Base-by-base conservation (phyloP, 2,113 vertebrate species). In the Spea bombifrons region DNA sequence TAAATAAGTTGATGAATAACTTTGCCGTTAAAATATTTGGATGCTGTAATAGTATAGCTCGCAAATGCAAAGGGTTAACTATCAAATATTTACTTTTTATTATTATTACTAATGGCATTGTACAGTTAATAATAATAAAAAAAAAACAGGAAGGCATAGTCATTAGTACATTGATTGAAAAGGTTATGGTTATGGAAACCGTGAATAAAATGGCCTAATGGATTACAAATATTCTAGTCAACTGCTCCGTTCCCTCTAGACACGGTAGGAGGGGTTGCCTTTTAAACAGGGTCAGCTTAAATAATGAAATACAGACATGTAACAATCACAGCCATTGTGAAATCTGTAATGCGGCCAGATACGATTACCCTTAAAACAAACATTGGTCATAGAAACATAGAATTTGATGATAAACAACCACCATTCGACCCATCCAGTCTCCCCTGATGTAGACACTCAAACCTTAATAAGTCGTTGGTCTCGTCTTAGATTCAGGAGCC, bases 261-360 rank as follows among this genome's bases (percentile, higher is more conserved):
- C 45, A 13, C 63, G 52, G 52, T 53, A 75, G 73, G 17, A 52
- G 59, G 30, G 73, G 17, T 17, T 64, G 17, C 16, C 17, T 5
- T 49, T 8, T 59, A 50, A 47, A 61, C n/a, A 63, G 15, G 15
- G 46, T 59, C 10, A 5, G 55, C 46, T 74, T 9, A 50, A 9
- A 67, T 67, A 67, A 67, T 47, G 66, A 46, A 13, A 67, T 10
- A 43, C 66, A 67, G 46, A 74, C 9, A 64, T 66, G 73, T 50
- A 75, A 66, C 61, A 66, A 66, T 53, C 73, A 44, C 10, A 5
- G n/a, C 45, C 45, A 30, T 74, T 59, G 49, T 53, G 16, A 49
- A 13, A 7, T 13, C 46, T 65, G 73, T 46, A 57, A 17, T 1
- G 3, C 49, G 10, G 15, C 73, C 63, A 75, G 50, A 43, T 16